Evolutionary conservation across 2,888 invertebrate species (phyloP).

Genomic region (Amiota minor): DNA sequence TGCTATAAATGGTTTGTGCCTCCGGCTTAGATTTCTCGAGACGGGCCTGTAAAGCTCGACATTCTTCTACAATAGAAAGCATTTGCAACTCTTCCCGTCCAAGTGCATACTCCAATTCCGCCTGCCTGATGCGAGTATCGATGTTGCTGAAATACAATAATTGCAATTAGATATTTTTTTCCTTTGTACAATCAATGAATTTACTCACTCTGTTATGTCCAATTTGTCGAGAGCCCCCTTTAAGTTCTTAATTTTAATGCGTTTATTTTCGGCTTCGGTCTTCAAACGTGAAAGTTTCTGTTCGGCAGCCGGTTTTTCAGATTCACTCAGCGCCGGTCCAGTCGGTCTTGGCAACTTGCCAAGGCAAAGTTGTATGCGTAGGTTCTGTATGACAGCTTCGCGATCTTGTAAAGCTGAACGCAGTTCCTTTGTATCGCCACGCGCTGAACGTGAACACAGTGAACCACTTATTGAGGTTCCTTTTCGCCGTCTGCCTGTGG

Average conservation of each 20-base stretch:
- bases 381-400: conserved; percentile 86
- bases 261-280: conserved; percentile 84
- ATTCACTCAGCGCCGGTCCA: conserved; percentile 75
- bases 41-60: conserved; percentile 83
- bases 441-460: conserved; percentile 62
- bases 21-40: conserved; percentile 80
- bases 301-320: conserved; percentile 77
- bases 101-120: conserved; percentile 90
- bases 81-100: conserved; percentile 91
- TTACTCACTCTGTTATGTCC: conserved; percentile 89
- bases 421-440: conserved; percentile 77
- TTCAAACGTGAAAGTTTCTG: conserved; percentile 77
- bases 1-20: conserved; percentile 76
- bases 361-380: conserved; percentile 71
- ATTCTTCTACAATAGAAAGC: conserved; percentile 87
- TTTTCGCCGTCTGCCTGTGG: conserved; percentile 76
- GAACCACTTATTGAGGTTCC: conserved; percentile 71
- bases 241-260: conserved; percentile 85
- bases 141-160: conserved; percentile 80
- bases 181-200: background rate
- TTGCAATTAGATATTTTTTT: background rate
- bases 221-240: conserved; percentile 86
- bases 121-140: conserved; percentile 90
- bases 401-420: conserved; percentile 84
- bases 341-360: conserved; percentile 72